A percentile compares a stretch with the other conserved stretches of the same genome.
These are phyloP conservation scores for Clusia tigrina DNA, from an alignment of 2,888 invertebrate species.

Conservation along the genomic window DNA sequence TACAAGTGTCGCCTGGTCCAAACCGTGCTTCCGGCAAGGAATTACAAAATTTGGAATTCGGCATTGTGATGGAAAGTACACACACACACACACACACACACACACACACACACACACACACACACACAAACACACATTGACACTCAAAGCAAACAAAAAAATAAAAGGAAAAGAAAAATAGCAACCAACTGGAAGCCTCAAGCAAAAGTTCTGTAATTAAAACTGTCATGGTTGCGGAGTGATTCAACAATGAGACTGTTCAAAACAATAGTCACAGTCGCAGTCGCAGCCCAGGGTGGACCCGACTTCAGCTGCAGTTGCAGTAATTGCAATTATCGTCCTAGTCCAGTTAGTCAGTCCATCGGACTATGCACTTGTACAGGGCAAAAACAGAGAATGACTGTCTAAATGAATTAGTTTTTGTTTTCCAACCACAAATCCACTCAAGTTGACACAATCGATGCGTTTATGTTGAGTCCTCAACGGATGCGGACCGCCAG, in stretches of 20 bases:
- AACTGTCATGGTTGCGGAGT: conserved; percentile 33
- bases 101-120: neutral
- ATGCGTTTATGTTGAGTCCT: conserved; percentile 14
- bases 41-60: no score
- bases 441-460: conserved; percentile 20
- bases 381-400: neutral
- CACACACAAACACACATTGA: neutral
- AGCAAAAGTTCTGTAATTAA: conserved; percentile 46
- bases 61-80: no score
- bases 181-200: conserved; percentile 34
- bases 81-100: neutral
- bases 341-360: neutral
- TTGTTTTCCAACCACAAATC: conserved; percentile 1
- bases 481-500: neutral
- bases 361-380: neutral
- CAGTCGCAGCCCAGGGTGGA: neutral
- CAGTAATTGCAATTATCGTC: conserved; percentile 13
- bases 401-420: conserved; percentile 7
- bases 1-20: no score
- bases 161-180: neutral
- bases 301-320: neutral
- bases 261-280: conserved; percentile 23
- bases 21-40: no score
- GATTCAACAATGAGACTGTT: conserved; percentile 25
- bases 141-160: neutral